phyloP scores from a whole-genome alignment of 2,888 invertebrate genomes.

The Macropis europaea region DNA sequence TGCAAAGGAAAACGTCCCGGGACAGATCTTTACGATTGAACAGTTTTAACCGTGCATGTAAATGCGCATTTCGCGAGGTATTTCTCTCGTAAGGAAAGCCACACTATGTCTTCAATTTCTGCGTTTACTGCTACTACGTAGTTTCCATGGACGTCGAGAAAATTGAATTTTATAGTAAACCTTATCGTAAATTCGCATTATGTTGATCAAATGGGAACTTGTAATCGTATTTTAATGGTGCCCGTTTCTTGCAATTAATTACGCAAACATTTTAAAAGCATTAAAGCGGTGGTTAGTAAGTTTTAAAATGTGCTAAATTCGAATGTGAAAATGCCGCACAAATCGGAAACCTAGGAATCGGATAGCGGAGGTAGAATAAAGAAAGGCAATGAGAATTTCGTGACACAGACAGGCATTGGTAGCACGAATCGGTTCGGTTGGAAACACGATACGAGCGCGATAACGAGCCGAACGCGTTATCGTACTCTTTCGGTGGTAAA shows the following conservation, averaged over 20 bases:
- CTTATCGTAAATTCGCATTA: too few relatives aligned
- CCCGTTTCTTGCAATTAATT: too few relatives aligned
- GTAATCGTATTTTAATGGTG: too few relatives aligned
- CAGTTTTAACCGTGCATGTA: constrained; percentile 53
- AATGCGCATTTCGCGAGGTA: constrained; percentile 35
- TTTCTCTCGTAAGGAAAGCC: constrained; percentile 12
- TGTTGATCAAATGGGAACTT: too few relatives aligned
- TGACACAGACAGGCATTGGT: constrained; percentile 17
- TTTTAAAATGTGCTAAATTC: not conserved
- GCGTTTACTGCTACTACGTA: not conserved
- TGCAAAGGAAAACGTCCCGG: constrained; percentile 12
- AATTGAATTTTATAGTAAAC: too few relatives aligned
- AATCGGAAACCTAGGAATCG: not conserved
- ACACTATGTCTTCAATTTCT: not conserved
- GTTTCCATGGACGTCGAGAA: not conserved
- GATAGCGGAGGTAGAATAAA: not conserved
- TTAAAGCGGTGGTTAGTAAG: too few relatives aligned
- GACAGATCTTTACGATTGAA: constrained; percentile 41
- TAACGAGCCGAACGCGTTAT: constrained; percentile 65
- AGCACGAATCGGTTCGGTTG: constrained; percentile 54
- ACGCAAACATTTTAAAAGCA: too few relatives aligned
- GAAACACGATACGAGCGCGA: constrained; percentile 64
- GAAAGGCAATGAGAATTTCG: constrained; percentile 5
- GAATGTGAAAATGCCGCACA: not conserved
- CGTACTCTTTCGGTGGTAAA: constrained; percentile 50